Evolutionary conservation across 1,140 invertebrate genomes (phyloP), one percentile per base, ranked within the genome.

Genomic region (Bombus difficillimus): DNA sequence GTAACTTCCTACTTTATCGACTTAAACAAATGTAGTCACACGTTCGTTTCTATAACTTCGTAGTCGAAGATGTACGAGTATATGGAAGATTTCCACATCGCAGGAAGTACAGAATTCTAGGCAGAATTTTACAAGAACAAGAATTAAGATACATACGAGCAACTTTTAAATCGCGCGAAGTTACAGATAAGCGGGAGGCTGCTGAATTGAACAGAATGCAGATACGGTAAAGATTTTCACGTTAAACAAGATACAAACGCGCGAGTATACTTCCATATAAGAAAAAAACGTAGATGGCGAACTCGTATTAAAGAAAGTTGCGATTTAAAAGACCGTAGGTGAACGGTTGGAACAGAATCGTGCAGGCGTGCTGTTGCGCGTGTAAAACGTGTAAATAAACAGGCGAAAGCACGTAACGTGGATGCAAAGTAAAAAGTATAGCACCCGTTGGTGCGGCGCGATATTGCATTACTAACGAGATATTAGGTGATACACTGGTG

Each of bases 401-500:
- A 12, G 34, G 68, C 10, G 12, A 9, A 32, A 66, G 64, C 32
- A 22, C 64, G 8, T 22, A 68, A 69, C 34, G 68, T 10, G 10
- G 12, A 66, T 66, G 32, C 18, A 37, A 9, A 5, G 28, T n/a
- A 15, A 72, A 71, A 71, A 22, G 9, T 8, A 72, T 6, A 71
- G 12, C 37, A 6, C 13, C 37, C 13, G 18, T 15, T 9, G 69
- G 13, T 3, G 69, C 34, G 15, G 8, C 34, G 15, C 37, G 25
- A 71, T 73, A 43, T 72, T 43, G 28, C 25, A 32, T 73, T 73
- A 41, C 41, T 73, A 73, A 73, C 15, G 10, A 47, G 41, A 74
- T 47, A 53, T 74, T 74, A 47, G 71, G 41, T 32, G 28, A 22
- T 22, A 32, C 37, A 18, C 39, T 15, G 4, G 15, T 73, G 39